Base-by-base conservation (phyloP, 2,888 invertebrate species). In the Philereme vetulata region DNA sequence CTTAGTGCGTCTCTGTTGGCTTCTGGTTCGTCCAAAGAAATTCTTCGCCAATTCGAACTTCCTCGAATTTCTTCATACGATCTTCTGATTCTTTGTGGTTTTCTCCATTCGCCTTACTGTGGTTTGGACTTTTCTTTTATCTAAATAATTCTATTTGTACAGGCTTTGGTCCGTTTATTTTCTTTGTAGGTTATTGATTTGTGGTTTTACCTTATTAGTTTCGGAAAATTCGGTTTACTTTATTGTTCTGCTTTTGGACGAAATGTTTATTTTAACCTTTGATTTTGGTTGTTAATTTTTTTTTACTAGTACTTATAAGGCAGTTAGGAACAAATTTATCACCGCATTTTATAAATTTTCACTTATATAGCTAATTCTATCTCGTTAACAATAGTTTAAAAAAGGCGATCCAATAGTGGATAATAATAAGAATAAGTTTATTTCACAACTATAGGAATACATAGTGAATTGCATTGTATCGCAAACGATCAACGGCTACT, bases 11-110 rank as follows among this genome's bases (percentile, higher is more conserved):
- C 38, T 38, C 38, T 38, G 38, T 1, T 8, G 5, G 38, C 8
- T 38, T 38, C 7, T 6, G 74, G 32, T 34, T 71, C 68, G 70
- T 67, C 71, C 66, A 72, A 76, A 80, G 72, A 76, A 77, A 77
- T 80, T 75, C 76, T 71, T 68, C 63, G 68, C 72, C 76, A 76
- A 76, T 76, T 74, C 68, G 68, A 70, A 70, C 68, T 68, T 62
- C 68, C 64, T 61, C 72, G 70, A 77, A 74, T 75, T 78, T 70
- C 72, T 74, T 72, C 70, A 78, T 78, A 71, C 75, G 69, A 75
- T 73, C 67, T 67, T 53, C 65, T 71, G 70, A 72, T 73, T 72
- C 72, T 72, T 77, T 78, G 68, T 70, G 74, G 72, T 74, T 70
- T 72, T 71, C 73, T 38, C 38, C 36, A 40, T 43, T 47, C 51